phyloP scores from a whole-genome alignment of 2,888 invertebrate genomes.

The Deladenus siricidicola region DNA sequence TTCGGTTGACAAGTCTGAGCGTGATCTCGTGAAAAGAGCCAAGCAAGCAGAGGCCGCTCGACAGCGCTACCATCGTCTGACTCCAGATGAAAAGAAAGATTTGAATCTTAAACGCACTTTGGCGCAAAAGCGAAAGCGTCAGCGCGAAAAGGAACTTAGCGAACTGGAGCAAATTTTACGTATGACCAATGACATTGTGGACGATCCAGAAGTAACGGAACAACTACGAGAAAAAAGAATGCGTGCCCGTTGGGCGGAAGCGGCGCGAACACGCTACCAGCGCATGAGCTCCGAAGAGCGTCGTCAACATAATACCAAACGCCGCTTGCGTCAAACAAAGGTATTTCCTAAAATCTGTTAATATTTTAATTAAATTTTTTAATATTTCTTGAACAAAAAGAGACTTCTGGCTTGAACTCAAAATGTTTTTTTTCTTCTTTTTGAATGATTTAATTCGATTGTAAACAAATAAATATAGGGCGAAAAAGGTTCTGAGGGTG shows the following conservation, averaged over 20 bases:
- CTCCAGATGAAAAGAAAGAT: constrained; percentile 46
- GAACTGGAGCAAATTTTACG: constrained; percentile 48
- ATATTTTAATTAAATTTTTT: no score
- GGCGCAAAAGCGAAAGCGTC: constrained; percentile 51
- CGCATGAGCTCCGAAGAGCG: constrained; percentile 44
- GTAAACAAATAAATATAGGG: no score
- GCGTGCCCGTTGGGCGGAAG: constrained; percentile 52
- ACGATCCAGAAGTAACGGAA: constrained; percentile 51
- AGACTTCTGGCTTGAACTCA: no score
- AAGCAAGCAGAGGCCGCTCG: constrained; percentile 52
- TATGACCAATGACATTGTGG: constrained; percentile 48
- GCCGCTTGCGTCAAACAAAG: constrained; percentile 49
- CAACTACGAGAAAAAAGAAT: constrained; percentile 50
- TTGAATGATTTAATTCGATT: no score
- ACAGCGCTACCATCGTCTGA: constrained; percentile 47
- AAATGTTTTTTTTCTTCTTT: no score
- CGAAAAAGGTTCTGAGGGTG: no score
- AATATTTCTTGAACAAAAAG: no score
- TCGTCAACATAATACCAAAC: constrained; percentile 43
- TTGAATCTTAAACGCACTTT: constrained; percentile 49
- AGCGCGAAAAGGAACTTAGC: constrained; percentile 50
- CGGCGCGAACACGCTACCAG: constrained; percentile 45
- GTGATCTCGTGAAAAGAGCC: constrained; percentile 43
- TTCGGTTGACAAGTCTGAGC: constrained; percentile 30
- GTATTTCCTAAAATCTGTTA: no score